Conservation (phyloP, 2,797 vertebrate genomes). For the Microctenopoma stevenorrisi region DNA sequence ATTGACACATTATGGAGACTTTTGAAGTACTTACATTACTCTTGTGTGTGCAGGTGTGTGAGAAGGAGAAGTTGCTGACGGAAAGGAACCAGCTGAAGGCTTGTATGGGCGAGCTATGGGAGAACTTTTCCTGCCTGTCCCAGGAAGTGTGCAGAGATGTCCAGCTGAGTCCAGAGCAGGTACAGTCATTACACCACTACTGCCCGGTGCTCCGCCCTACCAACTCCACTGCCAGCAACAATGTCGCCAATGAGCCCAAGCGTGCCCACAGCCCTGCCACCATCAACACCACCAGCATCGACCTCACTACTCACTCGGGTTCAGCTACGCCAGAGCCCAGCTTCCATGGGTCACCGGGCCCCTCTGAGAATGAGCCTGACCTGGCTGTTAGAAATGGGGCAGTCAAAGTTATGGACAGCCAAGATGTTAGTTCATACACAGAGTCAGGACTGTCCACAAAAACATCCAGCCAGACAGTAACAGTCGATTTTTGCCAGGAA, state of each 20-base stretch:
- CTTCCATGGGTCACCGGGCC: conserved; percentile 83
- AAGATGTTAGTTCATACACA: conserved; percentile 83
- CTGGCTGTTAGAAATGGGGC: conserved; percentile 83
- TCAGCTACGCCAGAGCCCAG: conserved; percentile 87
- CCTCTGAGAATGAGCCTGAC: conserved; percentile 80
- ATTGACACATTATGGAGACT: too few species aligned
- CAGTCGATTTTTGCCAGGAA: conserved; percentile 99
- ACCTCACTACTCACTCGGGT: conserved; percentile 83
- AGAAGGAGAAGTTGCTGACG: conserved; percentile 97
- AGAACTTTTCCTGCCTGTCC: conserved; percentile 98
- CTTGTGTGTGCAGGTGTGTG: conserved; percentile 86
- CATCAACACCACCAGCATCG: conserved; percentile 85
- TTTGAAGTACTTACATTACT: not conserved
- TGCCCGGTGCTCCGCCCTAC: conserved; percentile 92
- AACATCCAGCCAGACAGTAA: conserved; percentile 94
- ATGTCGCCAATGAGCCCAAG: conserved; percentile 68
- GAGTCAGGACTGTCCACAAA: conserved; percentile 87
- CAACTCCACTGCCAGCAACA: conserved; percentile 82
- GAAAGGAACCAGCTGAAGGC: conserved; percentile 98
- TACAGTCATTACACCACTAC: conserved; percentile 95
- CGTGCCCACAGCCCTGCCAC: conserved; percentile 73
- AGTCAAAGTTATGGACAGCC: conserved; percentile 80
- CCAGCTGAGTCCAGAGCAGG: conserved; percentile 95
- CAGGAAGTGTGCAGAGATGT: conserved; percentile 98
- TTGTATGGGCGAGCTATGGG: conserved; percentile 97